A percentile compares a stretch with the other conserved stretches of the same genome.
phyloP scores from a whole-genome alignment of 2,888 invertebrate genomes.

The Drosophila nr. fundita region DNA sequence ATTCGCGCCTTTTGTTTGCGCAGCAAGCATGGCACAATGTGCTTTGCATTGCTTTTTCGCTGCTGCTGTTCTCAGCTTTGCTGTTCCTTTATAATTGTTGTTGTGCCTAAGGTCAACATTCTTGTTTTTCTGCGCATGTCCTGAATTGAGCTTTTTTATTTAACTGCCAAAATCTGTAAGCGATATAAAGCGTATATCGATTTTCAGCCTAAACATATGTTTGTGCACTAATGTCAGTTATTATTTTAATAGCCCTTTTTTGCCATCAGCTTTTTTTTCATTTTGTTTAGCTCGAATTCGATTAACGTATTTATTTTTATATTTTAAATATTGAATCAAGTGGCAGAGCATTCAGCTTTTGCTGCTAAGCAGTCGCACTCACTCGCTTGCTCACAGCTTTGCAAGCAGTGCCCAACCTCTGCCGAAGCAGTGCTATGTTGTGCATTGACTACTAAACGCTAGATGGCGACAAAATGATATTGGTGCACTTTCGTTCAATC shows the following conservation, averaged over 20 bases:
- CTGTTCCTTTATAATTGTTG: conserved; percentile 18
- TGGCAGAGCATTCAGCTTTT: conserved; percentile 21
- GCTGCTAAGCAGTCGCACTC: background rate
- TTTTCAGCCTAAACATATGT: background rate
- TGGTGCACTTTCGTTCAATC: background rate
- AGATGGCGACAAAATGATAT: conserved; percentile 19
- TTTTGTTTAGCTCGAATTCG: background rate
- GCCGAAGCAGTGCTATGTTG: background rate
- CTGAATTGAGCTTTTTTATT: conserved; percentile 43
- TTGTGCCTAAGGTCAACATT: conserved; percentile 56
- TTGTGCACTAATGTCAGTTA: background rate
- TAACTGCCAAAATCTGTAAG: background rate
- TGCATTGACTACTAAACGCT: background rate
- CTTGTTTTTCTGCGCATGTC: conserved; percentile 61
- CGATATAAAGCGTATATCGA: conserved; percentile 10
- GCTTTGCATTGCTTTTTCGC: conserved; percentile 54
- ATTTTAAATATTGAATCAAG: background rate
- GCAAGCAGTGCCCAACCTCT: background rate
- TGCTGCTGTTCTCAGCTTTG: conserved; percentile 7
- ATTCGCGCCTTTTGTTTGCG: conserved; percentile 62
- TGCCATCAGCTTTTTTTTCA: background rate
- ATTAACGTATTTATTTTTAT: background rate
- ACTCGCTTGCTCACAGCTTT: background rate
- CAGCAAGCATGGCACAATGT: conserved; percentile 51
- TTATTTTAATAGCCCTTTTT: background rate